Conservation (phyloP, 2,797 vertebrate genomes). For the Microctenopoma stevenorrisi region DNA sequence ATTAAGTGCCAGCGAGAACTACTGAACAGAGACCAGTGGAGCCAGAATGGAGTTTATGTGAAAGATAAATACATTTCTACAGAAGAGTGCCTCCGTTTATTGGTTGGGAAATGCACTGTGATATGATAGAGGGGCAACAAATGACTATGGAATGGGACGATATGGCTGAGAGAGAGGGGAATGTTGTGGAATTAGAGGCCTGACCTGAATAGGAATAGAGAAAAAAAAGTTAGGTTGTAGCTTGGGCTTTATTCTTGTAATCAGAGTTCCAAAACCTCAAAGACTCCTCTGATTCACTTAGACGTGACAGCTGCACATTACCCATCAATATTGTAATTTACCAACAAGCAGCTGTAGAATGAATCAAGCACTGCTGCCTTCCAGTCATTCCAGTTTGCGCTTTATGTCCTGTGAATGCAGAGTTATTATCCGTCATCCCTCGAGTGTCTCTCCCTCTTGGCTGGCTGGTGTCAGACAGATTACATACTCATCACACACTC, state of each 20-base stretch:
- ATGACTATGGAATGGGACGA: slow-evolving; percentile 79
- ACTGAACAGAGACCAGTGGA: slow-evolving; percentile 80
- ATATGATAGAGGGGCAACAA: slow-evolving; percentile 83
- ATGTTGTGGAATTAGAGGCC: slow-evolving; percentile 69
- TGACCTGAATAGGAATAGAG: slow-evolving; percentile 71
- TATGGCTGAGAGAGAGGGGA: slow-evolving; percentile 70
- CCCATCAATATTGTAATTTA: slow-evolving; percentile 35
- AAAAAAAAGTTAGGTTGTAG: slow-evolving; percentile 39
- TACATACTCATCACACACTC: slow-evolving; percentile 78
- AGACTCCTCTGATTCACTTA: slow-evolving; percentile 8
- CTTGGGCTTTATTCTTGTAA: slow-evolving; percentile 27
- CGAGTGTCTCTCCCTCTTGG: slow-evolving; percentile 63
- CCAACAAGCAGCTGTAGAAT: slow-evolving; percentile 40
- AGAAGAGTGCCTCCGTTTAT: slow-evolving; percentile 85
- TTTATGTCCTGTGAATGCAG: slow-evolving; percentile 42
- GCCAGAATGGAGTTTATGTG: slow-evolving; percentile 82
- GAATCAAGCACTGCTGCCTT: slow-evolving; percentile 13
- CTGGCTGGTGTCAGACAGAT: slow-evolving; percentile 78
- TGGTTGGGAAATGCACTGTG: slow-evolving; percentile 84
- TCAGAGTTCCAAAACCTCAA: slow-evolving; percentile 16
- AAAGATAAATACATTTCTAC: slow-evolving; percentile 87
- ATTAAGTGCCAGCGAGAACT: slow-evolving; percentile 83
- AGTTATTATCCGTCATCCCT: slow-evolving; percentile 60
- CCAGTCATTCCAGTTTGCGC: slow-evolving; percentile 39
- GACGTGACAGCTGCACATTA: slow-evolving; percentile 24